phyloP scores from a whole-genome alignment of 2,113 vertebrate species.

The Mirounga angustirostris region DNA sequence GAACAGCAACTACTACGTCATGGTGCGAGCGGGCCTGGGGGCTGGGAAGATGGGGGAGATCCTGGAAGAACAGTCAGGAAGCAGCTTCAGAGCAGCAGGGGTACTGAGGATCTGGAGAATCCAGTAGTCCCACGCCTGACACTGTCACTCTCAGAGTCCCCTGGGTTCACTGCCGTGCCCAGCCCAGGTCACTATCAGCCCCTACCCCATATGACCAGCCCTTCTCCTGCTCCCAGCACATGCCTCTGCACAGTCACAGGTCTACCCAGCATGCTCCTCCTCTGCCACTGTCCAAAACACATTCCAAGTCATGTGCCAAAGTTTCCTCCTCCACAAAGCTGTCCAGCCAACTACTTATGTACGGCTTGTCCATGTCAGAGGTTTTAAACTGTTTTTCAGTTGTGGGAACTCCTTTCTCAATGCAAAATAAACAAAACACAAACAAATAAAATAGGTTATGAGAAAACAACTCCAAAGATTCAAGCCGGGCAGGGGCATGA shows the following conservation, averaged over 20 bases:
- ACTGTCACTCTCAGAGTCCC: not conserved
- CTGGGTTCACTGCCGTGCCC: not conserved
- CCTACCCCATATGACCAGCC: rapidly evolving
- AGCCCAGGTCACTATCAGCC: not conserved
- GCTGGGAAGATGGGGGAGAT: not conserved
- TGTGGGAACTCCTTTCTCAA: not conserved
- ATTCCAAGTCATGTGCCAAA: not conserved
- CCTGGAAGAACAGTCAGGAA: not conserved
- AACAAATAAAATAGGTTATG: not conserved
- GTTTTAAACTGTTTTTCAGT: not conserved
- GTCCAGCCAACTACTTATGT: constrained; percentile 48
- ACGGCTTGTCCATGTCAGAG: constrained; percentile 70
- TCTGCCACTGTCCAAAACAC: not conserved
- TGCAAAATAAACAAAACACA: not conserved
- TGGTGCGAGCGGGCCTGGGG: constrained; percentile 87
- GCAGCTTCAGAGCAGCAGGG: not conserved
- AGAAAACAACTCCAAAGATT: not conserved
- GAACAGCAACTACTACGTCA: constrained; percentile 98
- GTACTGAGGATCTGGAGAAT: not conserved
- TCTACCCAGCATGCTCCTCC: rapidly evolving
- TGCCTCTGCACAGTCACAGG: not conserved
- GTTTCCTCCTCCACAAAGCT: not conserved
- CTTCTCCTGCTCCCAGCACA: not conserved
- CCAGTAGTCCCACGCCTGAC: not conserved
- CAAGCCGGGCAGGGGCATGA: not conserved